Conservation (phyloP, 2,888 invertebrate species). For the Ptilodon capucinus region DNA sequence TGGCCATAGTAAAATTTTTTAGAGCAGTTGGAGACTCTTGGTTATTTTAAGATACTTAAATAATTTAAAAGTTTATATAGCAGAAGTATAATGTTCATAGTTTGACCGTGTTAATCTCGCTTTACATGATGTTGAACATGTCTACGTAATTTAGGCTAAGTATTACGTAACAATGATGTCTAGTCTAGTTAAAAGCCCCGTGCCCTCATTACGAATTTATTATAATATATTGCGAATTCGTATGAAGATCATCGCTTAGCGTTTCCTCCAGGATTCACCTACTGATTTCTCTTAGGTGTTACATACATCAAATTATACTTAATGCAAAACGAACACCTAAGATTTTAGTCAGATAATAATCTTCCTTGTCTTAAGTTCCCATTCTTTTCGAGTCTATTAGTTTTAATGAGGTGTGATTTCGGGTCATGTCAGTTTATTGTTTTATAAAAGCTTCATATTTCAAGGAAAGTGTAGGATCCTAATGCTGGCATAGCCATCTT, state of each 20-base stretch:
- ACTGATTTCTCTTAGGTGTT: background rate
- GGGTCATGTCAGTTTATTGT: no score
- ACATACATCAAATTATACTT: no score
- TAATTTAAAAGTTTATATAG: background rate
- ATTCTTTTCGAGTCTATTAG: no score
- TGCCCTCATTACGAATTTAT: slow-evolving; percentile 27
- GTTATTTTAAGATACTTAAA: background rate
- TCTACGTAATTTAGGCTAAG: slow-evolving; percentile 22
- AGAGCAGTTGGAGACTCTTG: no score
- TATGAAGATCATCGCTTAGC: slow-evolving; percentile 12
- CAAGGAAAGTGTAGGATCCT: no score
- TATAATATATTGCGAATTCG: slow-evolving; percentile 26
- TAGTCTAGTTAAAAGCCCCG: slow-evolving; percentile 30
- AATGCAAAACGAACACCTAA: no score
- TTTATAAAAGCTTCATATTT: no score
- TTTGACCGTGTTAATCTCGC: slow-evolving; percentile 31
- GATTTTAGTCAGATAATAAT: no score
- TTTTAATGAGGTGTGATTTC: no score
- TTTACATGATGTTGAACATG: slow-evolving; percentile 20
- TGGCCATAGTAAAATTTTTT: no score
- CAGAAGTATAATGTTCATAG: background rate
- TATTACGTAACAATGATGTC: slow-evolving; percentile 44
- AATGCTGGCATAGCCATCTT: no score
- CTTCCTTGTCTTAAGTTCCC: no score
- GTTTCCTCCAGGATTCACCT: background rate